Conservation (phyloP, 2,888 invertebrate species). For the Cantharis rufa region DNA sequence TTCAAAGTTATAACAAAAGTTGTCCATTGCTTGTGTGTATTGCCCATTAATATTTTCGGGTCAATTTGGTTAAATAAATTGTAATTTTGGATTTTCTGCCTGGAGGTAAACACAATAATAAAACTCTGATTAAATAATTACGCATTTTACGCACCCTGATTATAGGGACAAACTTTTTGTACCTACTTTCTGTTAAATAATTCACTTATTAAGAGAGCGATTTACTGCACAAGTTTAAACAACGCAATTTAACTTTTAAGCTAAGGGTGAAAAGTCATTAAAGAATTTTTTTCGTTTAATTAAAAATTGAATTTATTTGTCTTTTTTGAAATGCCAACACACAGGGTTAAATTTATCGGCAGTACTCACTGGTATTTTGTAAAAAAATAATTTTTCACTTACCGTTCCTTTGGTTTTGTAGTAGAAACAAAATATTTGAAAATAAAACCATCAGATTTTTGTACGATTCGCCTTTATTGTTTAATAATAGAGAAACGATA, state of each 20-base stretch:
- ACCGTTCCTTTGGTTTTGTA: background rate
- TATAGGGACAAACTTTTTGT: background rate
- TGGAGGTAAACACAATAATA: background rate
- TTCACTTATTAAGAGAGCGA: background rate
- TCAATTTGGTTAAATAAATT: background rate
- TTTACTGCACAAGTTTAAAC: background rate
- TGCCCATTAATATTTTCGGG: background rate
- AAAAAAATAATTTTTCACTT: background rate
- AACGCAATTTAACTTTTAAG: background rate
- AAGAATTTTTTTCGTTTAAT: background rate
- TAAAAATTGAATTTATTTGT: background rate
- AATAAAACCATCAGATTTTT: background rate
- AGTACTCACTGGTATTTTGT: background rate
- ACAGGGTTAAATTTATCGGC: background rate
- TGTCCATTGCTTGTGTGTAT: background rate
- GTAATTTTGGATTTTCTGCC: background rate
- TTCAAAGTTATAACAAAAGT: background rate
- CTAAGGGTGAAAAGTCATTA: background rate
- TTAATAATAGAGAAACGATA: slow-evolving; percentile 46
- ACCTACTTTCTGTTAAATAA: background rate
- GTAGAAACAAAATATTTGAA: too few species aligned
- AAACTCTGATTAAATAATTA: background rate
- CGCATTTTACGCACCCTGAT: background rate
- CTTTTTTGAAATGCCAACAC: background rate
- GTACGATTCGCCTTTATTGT: slow-evolving; percentile 24